These are phyloP conservation scores for Alcedo quadribrachys DNA, from an alignment of 2,797 vertebrate species.

Conservation along the genomic window DNA sequence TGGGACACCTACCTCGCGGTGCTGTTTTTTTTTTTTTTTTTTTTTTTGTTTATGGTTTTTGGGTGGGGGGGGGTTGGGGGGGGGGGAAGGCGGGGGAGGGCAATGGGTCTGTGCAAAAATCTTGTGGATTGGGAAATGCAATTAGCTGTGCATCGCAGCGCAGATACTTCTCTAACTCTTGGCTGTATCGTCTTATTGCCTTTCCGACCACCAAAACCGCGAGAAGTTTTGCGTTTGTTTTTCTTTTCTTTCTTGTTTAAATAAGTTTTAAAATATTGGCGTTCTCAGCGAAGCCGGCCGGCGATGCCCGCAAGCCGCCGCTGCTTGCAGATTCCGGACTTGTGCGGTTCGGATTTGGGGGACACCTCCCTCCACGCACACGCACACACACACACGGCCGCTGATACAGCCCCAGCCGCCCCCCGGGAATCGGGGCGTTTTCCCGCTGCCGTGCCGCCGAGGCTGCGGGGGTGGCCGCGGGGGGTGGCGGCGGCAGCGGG, in stretches of 20 bases:
- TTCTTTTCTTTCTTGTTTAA: background rate
- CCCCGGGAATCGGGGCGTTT: no score
- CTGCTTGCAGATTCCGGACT: background rate
- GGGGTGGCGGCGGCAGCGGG: background rate
- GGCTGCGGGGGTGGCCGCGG: background rate
- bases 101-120: background rate
- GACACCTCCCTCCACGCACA: background rate
- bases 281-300: background rate
- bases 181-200: background rate
- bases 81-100: no score
- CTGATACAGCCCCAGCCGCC: no score
- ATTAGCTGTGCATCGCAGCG: background rate
- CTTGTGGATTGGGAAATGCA: background rate
- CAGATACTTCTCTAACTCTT: background rate
- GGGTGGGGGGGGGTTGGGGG: background rate
- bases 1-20: no score
- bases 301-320: background rate
- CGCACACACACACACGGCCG: no score
- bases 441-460: background rate
- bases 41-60: background rate
- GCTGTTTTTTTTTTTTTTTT: background rate
- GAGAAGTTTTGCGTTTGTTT: conserved; percentile 7
- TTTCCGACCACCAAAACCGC: background rate
- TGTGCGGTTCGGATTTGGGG: background rate
- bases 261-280: background rate